Evolutionary conservation across 2,888 invertebrate species (phyloP), one percentile per base, ranked within the genome.

Genomic region (Augiades crinisus): DNA sequence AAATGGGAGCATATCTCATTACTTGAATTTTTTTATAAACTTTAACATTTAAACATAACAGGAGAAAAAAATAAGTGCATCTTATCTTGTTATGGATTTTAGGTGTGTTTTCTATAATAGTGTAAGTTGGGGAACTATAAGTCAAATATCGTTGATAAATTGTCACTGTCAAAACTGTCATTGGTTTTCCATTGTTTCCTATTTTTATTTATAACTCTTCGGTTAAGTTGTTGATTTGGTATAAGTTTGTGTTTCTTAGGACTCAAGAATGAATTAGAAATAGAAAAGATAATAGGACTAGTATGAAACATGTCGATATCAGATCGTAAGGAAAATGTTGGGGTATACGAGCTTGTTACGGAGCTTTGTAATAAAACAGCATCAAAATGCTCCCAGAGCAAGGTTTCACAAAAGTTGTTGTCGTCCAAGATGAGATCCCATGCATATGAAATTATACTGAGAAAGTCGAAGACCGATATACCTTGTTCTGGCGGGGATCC

Each of bases 401-500:
- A 68, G 56, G 59, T 81, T 55, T 75, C 84, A 27, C 78, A 75
- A 47, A 84, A 73, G 53, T 58, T 61, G 8, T 65, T 85, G 4
- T 62, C 69, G 12, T 62, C 66, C 3, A 81, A 81, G 70, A 81
- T 89, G 83, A 72, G 87, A 52, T 78, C 87, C 2, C 65, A 70
- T 47, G 72, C 82, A 0, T 90, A 81, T 53, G 89, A 87, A 63
- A 78, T 90, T 14, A 80, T 90, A 55, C 64, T 90, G 24, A 85
- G 81, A 58, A 87, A 82, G 61, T 70, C 79, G 6, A 40, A 63
- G 1, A 64, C 70, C 57, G 73, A 74, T 30, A 56, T 78, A 22
- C 63, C 74, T 1, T 57, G 56, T 1, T 55, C 57, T 4, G 65
- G 62, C 27, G 68, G 70, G 27, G 81, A 86, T 50, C 88, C 90